Evolutionary conservation across 2,113 vertebrate species (phyloP).

Genomic region (Actinemys pallida): DNA sequence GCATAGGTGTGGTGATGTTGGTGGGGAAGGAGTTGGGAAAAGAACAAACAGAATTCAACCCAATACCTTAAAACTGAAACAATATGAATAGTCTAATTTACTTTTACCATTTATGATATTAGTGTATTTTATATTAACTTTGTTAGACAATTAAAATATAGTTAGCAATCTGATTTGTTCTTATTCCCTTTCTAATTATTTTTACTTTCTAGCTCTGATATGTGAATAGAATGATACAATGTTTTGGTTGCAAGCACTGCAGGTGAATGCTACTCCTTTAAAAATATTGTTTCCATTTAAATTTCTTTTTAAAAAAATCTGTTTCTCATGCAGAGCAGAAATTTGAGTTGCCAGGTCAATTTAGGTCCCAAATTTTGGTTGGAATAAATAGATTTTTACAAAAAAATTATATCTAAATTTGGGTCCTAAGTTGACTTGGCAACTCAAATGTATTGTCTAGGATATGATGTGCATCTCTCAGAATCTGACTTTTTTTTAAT

Average conservation of each 20-base stretch:
- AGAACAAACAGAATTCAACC: no score
- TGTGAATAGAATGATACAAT: neutral
- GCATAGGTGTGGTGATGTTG: no score
- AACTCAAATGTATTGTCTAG: neutral
- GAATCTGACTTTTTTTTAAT: neutral
- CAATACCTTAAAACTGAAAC: neutral
- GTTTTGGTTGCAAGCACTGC: neutral
- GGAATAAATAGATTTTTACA: neutral
- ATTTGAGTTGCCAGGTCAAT: neutral
- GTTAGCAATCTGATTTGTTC: neutral
- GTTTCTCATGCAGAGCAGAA: neutral
- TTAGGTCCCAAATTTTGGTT: neutral
- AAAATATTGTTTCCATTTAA: neutral
- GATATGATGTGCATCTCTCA: neutral
- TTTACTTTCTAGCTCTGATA: neutral
- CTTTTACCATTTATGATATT: no score
- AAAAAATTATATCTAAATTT: neutral
- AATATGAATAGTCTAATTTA: no score
- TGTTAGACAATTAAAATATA: no score
- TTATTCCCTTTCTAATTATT: neutral
- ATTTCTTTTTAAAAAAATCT: neutral
- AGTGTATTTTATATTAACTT: no score
- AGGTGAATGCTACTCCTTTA: neutral
- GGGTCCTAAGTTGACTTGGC: neutral
- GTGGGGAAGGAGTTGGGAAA: no score